Base-by-base conservation (phyloP, 2,888 invertebrate species). In the Leuctra nigra region DNA sequence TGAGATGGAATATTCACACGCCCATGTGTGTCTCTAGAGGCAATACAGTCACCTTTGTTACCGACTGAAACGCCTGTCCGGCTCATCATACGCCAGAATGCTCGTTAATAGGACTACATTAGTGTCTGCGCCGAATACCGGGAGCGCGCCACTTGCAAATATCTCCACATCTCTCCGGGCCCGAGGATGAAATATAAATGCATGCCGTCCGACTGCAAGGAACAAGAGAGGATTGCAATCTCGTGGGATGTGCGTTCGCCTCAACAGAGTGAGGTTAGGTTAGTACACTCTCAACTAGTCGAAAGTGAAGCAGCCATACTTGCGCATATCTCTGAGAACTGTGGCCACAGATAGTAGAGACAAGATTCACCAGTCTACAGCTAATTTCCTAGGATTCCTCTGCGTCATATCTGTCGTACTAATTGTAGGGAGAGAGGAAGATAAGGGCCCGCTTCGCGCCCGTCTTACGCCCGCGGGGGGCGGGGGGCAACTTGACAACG, bases 351-450 rank as follows among this genome's bases (percentile, higher is more conserved):
- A n/a, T n/a, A n/a, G n/a, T n/a, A n/a, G n/a, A n/a, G n/a, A 33
- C 35, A 22, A 9, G 33, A 16, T n/a, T 33, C 33, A 50, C 24
- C 47, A 50, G 50, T 35, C 50, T 50, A 20, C 35, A 33, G 50
- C 50, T 50, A 33, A 50, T 50, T 50, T 50, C 50, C 50, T 50
- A 13, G 22, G 50, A 50, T 50, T 50, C 23, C 35, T 35, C 41
- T 41, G 35, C n/a, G n/a, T n/a, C n/a, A 44, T 50, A 35, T 50
- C 50, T 35, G 35, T 33, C 50, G 50, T 50, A n/a, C n/a, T n/a
- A 50, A 50, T 50, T 50, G 33, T 35, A 33, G 29, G 35, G 18
- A 50, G 50, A 50, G 29, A 50, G 18, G 35, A 35, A 50, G 41
- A 41, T 50, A 50, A 50, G 41, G 20, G 29, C 22, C 44, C 39